Percentiles rank a stretch among this genome's conserved stretches.
phyloP scores from a whole-genome alignment of 2,888 invertebrate genomes.

The Sepiola atlantica region DNA sequence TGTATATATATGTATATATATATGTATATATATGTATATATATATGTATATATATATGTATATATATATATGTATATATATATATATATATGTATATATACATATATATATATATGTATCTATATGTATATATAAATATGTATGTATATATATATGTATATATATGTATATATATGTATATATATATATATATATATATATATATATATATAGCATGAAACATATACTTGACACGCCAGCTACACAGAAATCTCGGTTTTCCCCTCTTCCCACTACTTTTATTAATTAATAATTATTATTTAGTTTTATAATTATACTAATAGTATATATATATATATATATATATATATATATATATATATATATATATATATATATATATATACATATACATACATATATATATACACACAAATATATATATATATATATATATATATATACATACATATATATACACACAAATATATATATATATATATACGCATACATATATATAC shows the following conservation, averaged over 20 bases:
- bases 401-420: not conserved
- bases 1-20: not conserved
- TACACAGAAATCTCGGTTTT: not conserved
- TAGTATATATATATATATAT: too few relatives aligned
- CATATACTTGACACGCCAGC: not conserved
- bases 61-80: too few relatives aligned
- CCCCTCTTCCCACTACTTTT: not conserved
- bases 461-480: not conserved
- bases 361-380: not conserved
- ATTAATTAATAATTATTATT: not conserved
- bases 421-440: conserved; percentile 16
- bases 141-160: not conserved
- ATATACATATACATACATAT: not conserved
- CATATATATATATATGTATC: not conserved
- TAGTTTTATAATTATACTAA: not conserved
- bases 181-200: too few relatives aligned
- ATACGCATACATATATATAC: not conserved
- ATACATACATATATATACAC: not conserved
- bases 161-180: too few relatives aligned
- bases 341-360: not conserved
- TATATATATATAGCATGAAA: too few relatives aligned
- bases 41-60: too few relatives aligned
- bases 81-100: not conserved
- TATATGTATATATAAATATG: not conserved
- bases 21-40: too few relatives aligned